These are phyloP conservation scores for Dipus sagitta DNA, from an alignment of 2,797 vertebrate species.

Conservation along the genomic window DNA sequence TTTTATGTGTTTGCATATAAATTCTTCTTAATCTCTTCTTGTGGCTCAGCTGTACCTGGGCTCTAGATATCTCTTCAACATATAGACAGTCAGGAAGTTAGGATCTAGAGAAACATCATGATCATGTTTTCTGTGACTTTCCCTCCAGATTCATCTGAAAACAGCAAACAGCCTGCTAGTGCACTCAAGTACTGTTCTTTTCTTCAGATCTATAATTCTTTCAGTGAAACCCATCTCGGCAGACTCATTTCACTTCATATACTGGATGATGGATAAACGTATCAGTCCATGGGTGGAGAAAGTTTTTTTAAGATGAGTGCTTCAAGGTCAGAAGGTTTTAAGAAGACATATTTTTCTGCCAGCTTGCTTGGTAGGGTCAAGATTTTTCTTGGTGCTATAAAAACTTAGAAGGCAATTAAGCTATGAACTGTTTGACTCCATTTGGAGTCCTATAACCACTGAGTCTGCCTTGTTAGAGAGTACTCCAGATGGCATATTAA, in stretches of 20 bases:
- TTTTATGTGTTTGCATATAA: slow-evolving; percentile 5
- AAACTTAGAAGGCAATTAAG: slow-evolving; percentile 85
- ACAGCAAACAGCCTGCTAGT: slow-evolving; percentile 62
- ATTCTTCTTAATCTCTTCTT: background rate
- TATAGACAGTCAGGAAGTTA: background rate
- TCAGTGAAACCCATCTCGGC: slow-evolving; percentile 45
- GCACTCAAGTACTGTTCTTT: slow-evolving; percentile 40
- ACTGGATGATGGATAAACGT: slow-evolving; percentile 73
- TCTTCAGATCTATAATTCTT: slow-evolving; percentile 41
- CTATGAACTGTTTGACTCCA: slow-evolving; percentile 73
- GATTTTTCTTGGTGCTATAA: slow-evolving; percentile 75
- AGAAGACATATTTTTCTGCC: slow-evolving; percentile 82
- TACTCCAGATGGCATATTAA: background rate
- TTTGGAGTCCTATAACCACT: slow-evolving; percentile 66
- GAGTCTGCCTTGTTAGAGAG: slow-evolving; percentile 47
- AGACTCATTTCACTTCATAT: slow-evolving; percentile 75
- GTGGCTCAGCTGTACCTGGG: background rate
- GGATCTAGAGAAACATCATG: background rate
- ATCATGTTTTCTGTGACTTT: background rate
- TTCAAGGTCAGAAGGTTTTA: slow-evolving; percentile 82
- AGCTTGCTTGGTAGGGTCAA: slow-evolving; percentile 80
- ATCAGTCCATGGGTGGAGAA: slow-evolving; percentile 77
- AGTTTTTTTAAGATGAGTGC: slow-evolving; percentile 74
- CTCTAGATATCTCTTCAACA: background rate
- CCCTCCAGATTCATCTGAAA: background rate